Conservation (phyloP, 1,140 invertebrate species). For the Drosophila tropicalis region DNA sequence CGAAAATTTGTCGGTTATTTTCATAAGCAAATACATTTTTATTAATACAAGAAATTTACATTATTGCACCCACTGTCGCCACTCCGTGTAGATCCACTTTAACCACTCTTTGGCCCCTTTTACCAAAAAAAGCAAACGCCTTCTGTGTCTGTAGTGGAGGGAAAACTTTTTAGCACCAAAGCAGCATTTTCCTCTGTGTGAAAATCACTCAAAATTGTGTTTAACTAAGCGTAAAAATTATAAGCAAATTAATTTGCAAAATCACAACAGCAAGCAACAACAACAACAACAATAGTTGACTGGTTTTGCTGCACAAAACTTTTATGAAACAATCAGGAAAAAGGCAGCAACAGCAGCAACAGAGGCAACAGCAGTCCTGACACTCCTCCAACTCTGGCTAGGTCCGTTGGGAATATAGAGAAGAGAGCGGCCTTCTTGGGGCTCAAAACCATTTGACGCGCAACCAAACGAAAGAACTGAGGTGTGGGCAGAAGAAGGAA, state of each 20-base stretch:
- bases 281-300: constrained; percentile 66
- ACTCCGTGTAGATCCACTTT: too few relatives aligned
- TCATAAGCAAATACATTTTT: too few relatives aligned
- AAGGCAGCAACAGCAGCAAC: constrained; percentile 24
- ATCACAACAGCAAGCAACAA: constrained; percentile 64
- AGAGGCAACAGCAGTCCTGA: constrained; percentile 38
- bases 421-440: constrained; percentile 3
- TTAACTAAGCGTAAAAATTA: constrained; percentile 82
- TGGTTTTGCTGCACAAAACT: constrained; percentile 69
- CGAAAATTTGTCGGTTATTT: too few relatives aligned
- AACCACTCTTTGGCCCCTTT: constrained; percentile 6
- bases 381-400: constrained; percentile 32
- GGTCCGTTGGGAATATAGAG: constrained; percentile 26
- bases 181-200: constrained; percentile 68
- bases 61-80: too few relatives aligned
- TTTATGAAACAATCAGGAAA: constrained; percentile 77
- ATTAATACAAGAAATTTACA: too few relatives aligned
- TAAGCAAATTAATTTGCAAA: constrained; percentile 81
- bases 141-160: constrained; percentile 50
- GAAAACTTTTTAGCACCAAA: constrained; percentile 68
- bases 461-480: constrained; percentile 58
- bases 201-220: constrained; percentile 81
- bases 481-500: constrained; percentile 12
- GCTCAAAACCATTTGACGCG: constrained; percentile 53
- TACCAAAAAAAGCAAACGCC: background rate